Conservation (phyloP, 1,140 invertebrate species). For the Monomorium pharaonis region DNA sequence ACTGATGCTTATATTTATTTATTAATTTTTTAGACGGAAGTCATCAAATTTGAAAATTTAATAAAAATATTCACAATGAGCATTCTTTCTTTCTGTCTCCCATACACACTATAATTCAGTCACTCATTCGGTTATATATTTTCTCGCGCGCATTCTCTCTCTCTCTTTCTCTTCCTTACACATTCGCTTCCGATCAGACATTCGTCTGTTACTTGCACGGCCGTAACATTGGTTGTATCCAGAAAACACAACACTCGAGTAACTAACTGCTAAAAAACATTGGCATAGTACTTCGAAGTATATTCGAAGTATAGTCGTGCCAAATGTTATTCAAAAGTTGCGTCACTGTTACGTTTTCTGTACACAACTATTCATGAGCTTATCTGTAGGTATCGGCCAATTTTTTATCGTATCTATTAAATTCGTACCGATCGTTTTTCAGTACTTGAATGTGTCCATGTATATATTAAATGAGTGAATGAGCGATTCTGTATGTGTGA, state of each 20-base stretch:
- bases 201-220: slow-evolving; percentile 63
- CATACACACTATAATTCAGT: slow-evolving; percentile 61
- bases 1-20: slow-evolving; percentile 85
- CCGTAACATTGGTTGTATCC: slow-evolving; percentile 44
- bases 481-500: not conserved
- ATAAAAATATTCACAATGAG: slow-evolving; percentile 86
- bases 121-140: slow-evolving; percentile 72
- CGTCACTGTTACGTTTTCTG: not conserved
- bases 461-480: slow-evolving; percentile 9
- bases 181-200: slow-evolving; percentile 53
- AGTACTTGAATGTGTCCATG: slow-evolving; percentile 22
- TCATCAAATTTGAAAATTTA: slow-evolving; percentile 86
- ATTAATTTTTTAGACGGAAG: slow-evolving; percentile 85
- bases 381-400: slow-evolving; percentile 66
- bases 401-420: slow-evolving; percentile 61
- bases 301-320: not conserved
- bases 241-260: slow-evolving; percentile 22
- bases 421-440: slow-evolving; percentile 50
- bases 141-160: slow-evolving; percentile 66
- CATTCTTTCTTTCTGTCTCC: slow-evolving; percentile 82
- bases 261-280: not conserved
- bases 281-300: not conserved
- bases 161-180: slow-evolving; percentile 39
- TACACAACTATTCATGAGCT: slow-evolving; percentile 57
- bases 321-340: not conserved